Percentiles rank a stretch among this genome's conserved stretches.
These are phyloP conservation scores for Koerneria pararmatus DNA, from an alignment of 2,888 invertebrate species.

Conservation along the genomic window DNA sequence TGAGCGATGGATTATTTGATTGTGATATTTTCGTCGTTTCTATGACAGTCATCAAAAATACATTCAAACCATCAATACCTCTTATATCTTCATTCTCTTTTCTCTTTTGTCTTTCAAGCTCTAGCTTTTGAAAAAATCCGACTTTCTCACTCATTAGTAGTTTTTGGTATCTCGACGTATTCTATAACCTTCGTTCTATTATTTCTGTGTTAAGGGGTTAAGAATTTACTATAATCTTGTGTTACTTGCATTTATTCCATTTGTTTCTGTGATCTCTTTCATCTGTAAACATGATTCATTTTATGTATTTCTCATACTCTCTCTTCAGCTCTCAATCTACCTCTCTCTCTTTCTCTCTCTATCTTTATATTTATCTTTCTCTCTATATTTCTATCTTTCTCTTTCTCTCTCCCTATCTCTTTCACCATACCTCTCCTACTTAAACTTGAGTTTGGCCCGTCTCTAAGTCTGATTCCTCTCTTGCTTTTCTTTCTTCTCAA, in stretches of 20 bases:
- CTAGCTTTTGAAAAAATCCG: constrained; percentile 10
- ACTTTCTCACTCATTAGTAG: background rate
- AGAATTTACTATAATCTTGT: background rate
- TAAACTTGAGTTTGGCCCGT: too few relatives aligned
- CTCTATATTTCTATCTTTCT: background rate
- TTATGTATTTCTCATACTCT: background rate
- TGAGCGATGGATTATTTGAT: too few relatives aligned
- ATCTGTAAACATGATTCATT: background rate
- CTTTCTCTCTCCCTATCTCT: background rate
- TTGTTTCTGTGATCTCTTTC: background rate
- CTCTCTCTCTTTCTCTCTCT: background rate
- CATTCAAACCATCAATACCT: too few relatives aligned
- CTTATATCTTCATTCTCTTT: too few relatives aligned
- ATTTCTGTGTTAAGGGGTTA: too few relatives aligned
- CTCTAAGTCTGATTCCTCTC: too few relatives aligned
- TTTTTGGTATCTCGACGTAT: background rate
- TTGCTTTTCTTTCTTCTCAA: too few relatives aligned
- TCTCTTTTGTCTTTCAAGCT: too few relatives aligned
- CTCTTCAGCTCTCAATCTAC: background rate
- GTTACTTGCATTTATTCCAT: background rate
- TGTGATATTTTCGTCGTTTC: too few relatives aligned
- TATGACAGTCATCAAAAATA: too few relatives aligned
- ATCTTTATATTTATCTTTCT: background rate
- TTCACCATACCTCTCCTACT: too few relatives aligned
- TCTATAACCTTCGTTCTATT: too few relatives aligned